Base-by-base conservation (phyloP, 1,140 invertebrate genomes). In the Drosophila ananassae region DNA sequence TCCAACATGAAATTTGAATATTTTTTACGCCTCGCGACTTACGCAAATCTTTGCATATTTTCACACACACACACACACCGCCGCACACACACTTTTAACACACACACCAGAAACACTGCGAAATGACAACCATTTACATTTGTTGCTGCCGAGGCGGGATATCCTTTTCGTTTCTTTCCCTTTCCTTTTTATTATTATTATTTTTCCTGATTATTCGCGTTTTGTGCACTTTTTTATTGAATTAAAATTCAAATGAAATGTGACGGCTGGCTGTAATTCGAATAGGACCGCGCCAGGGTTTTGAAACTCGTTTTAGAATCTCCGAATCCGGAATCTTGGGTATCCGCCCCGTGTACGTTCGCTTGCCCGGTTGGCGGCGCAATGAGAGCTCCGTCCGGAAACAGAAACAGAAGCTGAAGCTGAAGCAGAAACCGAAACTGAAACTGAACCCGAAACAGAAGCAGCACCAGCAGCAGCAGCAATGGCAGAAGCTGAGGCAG, bases 141-240 rank as follows among this genome's bases (percentile, higher is more conserved):
- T 76, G 61, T 75, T 66, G 71, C 71, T 61, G 55, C 58, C 51
- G 5, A 7, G 13, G 41, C 58, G 46, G 39, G 61, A 55, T 62
- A 71, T 73, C 30, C 44, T 25, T 44, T 28, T 5, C 25, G 5
- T 13, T 41, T 2, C 13, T 5, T 44, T 39, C 3, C n/a, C n/a
- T 39, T 39, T 39, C 3, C 53, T 73, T 67, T 48, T 25, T 67
- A 41, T 60, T 54, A 32, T 53, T 41, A 30, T 62, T 60, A 39
- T 64, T 64, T 51, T 69, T 48, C 32, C 21, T 58, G 51, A 60
- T 53, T 30, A 52, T 51, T 68, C 39, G 32, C 67, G 52, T 76
- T 62, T 81, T 81, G 77, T 82, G 80, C 85, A 77, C 78, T 79
- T 77, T 89, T 89, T 89, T 78, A 87, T 87, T 82, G 82, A 75